Evolutionary conservation across 53 echinoderm and acorn worm species (phyloP).

Genomic region (Echinarachnius parma): DNA sequence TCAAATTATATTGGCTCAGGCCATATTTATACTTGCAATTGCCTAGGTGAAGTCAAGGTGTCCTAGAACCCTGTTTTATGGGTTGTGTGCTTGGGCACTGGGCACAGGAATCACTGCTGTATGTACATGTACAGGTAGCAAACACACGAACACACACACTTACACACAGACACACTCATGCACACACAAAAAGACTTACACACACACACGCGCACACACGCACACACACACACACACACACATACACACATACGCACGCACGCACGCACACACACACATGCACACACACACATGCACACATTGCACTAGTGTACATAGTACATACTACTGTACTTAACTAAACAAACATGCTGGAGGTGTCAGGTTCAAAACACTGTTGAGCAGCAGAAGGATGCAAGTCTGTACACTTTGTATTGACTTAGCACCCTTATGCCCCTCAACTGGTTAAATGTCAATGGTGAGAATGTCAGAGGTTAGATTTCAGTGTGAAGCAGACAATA

Average conservation of each 20-base stretch:
- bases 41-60: background rate
- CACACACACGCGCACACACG: constrained; percentile 7
- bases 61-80: constrained; percentile 19
- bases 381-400: too few relatives aligned
- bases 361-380: too few relatives aligned
- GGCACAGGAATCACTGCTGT: too few relatives aligned
- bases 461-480: too few relatives aligned
- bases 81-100: background rate
- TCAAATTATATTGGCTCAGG: too few relatives aligned
- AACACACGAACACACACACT: background rate
- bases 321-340: background rate
- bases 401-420: too few relatives aligned
- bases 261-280: constrained; percentile 4
- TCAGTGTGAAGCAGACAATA: too few relatives aligned
- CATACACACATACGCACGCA: background rate
- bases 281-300: background rate
- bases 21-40: too few relatives aligned
- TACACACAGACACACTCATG: background rate
- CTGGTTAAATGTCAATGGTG: too few relatives aligned
- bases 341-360: background rate
- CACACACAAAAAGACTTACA: background rate
- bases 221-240: constrained; percentile 24
- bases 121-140: too few relatives aligned
- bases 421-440: too few relatives aligned
- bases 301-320: too few relatives aligned